A percentile compares a stretch with the other conserved stretches of the same genome.
Conservation (phyloP, 2,797 vertebrate genomes). For the Molossus alvarezi region DNA sequence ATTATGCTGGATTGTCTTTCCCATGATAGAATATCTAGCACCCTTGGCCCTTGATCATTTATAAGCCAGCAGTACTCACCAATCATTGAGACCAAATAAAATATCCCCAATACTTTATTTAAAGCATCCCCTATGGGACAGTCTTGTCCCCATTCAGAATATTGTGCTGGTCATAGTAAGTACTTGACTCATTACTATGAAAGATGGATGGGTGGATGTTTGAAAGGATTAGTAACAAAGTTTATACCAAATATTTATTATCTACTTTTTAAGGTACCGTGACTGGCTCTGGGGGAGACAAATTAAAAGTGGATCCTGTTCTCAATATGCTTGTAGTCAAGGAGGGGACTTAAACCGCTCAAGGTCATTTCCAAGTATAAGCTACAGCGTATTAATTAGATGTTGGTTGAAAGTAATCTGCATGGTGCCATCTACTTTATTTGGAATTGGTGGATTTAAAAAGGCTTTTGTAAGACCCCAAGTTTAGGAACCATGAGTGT, state of each 20-base stretch:
- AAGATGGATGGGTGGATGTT: not conserved
- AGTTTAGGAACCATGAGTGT: constrained; percentile 64
- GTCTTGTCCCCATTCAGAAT: not conserved
- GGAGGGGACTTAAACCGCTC: not conserved
- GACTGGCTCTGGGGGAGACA: not conserved
- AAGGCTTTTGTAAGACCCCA: constrained; percentile 38
- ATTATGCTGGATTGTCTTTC: not conserved
- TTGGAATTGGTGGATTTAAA: constrained; percentile 65
- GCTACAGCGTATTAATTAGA: not conserved
- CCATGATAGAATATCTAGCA: not conserved
- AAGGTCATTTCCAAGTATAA: constrained; percentile 20
- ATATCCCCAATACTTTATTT: not conserved
- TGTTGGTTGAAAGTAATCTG: constrained; percentile 39
- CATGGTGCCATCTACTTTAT: constrained; percentile 59
- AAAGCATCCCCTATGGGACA: not conserved
- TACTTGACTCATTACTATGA: not conserved
- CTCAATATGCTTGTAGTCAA: constrained; percentile 23
- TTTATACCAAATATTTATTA: constrained; percentile 22
- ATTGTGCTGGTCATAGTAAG: not conserved
- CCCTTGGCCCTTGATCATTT: not conserved
- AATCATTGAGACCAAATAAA: constrained; percentile 24
- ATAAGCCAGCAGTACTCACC: not conserved
- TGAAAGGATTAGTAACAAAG: constrained; percentile 3
- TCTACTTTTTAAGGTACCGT: not conserved
- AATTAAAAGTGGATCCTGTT: not conserved